Conservation (phyloP, 2,888 invertebrate species). For the Busseola fusca region DNA sequence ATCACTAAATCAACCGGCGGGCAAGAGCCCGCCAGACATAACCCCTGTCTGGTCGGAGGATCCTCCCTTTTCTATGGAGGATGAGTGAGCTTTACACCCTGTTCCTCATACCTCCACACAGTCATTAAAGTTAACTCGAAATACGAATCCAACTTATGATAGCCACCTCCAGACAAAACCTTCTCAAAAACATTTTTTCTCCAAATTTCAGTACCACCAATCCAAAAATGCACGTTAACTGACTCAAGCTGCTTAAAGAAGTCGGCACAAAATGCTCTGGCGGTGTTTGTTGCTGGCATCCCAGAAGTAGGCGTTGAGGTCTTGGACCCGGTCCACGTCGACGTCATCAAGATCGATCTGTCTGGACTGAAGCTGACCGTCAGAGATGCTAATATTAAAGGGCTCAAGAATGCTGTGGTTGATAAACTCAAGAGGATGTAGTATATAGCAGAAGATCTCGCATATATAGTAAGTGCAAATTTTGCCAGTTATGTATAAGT, state of each 20-base stretch:
- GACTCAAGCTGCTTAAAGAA: constrained; percentile 70
- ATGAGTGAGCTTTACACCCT: too few relatives aligned
- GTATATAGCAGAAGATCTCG: not conserved
- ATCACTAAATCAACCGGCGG: too few relatives aligned
- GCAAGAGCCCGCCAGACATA: too few relatives aligned
- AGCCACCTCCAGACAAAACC: not conserved
- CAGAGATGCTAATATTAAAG: constrained; percentile 68
- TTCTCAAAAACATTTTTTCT: not conserved
- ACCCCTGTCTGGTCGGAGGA: too few relatives aligned
- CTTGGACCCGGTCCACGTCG: constrained; percentile 75
- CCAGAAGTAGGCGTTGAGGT: constrained; percentile 71
- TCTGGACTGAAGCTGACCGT: constrained; percentile 75
- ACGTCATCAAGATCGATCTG: constrained; percentile 72
- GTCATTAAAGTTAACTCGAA: not conserved
- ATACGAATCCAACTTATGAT: not conserved
- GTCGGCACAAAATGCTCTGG: constrained; percentile 67
- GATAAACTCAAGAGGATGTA: constrained; percentile 71
- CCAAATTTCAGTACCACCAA: constrained; percentile 70
- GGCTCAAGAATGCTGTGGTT: constrained; percentile 67
- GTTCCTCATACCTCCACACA: too few relatives aligned
- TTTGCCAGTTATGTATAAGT: too few relatives aligned
- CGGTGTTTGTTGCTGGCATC: constrained; percentile 69
- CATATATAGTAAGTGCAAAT: too few relatives aligned
- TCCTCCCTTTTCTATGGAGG: too few relatives aligned
- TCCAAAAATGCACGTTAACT: constrained; percentile 71